These are phyloP conservation scores for Ardeotis arabs DNA, from an alignment of 2,113 vertebrate species.

Conservation along the genomic window DNA sequence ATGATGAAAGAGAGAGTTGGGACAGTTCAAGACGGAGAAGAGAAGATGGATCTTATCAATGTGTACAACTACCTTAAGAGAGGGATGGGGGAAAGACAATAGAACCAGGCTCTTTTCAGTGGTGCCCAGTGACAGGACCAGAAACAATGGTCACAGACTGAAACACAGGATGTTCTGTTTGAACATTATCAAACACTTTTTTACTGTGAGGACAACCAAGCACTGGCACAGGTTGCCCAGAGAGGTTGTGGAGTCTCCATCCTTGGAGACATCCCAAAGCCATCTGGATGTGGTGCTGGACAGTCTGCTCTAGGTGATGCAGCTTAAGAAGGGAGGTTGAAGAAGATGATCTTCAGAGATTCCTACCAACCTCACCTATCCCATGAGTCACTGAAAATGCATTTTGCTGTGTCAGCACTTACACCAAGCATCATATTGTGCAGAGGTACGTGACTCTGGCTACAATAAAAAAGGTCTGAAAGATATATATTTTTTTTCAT, in stretches of 20 bases:
- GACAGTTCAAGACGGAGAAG: background rate
- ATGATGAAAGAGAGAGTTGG: background rate
- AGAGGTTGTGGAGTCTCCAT: background rate
- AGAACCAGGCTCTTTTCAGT: background rate
- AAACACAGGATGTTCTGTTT: background rate
- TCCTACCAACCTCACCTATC: background rate
- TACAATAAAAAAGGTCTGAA: background rate
- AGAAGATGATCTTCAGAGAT: background rate
- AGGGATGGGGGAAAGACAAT: background rate
- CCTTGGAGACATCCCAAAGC: background rate
- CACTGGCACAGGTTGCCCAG: background rate
- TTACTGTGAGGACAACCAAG: background rate
- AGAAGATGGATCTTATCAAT: background rate
- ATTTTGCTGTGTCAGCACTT: background rate
- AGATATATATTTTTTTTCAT: rapidly evolving
- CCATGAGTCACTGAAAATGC: background rate
- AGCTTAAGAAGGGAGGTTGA: background rate
- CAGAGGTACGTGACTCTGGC: background rate
- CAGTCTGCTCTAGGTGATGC: background rate
- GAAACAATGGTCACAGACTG: background rate
- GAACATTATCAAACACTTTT: background rate
- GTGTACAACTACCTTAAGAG: background rate
- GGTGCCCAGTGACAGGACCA: background rate
- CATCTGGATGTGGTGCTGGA: background rate
- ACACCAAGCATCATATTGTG: background rate